phyloP scores from a whole-genome alignment of 2,888 invertebrate species.

The Deladenus siricidicola region DNA sequence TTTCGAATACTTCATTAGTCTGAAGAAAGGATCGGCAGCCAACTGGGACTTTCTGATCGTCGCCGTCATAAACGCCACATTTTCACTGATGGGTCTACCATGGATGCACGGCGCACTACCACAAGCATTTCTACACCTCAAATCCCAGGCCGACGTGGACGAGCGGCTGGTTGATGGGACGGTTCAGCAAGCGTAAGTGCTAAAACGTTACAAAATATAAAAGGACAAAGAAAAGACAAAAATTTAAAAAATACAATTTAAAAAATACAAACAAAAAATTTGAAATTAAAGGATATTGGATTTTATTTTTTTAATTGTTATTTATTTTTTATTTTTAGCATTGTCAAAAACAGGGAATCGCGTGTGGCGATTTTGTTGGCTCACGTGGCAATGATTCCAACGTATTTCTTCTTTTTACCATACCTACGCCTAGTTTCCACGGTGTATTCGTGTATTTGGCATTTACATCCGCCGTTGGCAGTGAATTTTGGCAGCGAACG shows the following conservation, averaged over 20 bases:
- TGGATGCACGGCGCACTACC: slow-evolving; percentile 39
- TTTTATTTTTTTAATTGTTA: too few relatives aligned
- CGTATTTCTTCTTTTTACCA: slow-evolving; percentile 58
- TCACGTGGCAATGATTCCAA: slow-evolving; percentile 60
- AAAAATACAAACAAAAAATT: too few relatives aligned
- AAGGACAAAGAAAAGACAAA: too few relatives aligned
- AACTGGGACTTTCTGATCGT: slow-evolving; percentile 34
- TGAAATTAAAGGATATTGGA: too few relatives aligned
- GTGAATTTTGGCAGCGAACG: slow-evolving; percentile 61
- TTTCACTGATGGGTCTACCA: slow-evolving; percentile 30
- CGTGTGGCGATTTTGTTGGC: slow-evolving; percentile 59
- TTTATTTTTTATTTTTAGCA: slow-evolving; percentile 34
- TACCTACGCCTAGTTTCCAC: slow-evolving; percentile 57
- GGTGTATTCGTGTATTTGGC: slow-evolving; percentile 62
- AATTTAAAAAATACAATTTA: slow-evolving; percentile 56
- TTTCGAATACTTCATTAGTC: too few relatives aligned
- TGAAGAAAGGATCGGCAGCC: slow-evolving; percentile 29
- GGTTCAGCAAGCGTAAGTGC: slow-evolving; percentile 55
- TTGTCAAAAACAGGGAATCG: slow-evolving; percentile 56
- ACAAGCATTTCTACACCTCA: slow-evolving; percentile 33
- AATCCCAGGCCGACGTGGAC: slow-evolving; percentile 49
- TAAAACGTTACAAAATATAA: too few relatives aligned
- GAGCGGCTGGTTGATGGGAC: slow-evolving; percentile 56
- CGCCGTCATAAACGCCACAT: slow-evolving; percentile 24
- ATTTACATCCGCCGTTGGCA: slow-evolving; percentile 60